These are phyloP conservation scores for Cyphomyrus plagiostoma DNA, from an alignment of 2,113 vertebrate genomes.

Conservation along the genomic window DNA sequence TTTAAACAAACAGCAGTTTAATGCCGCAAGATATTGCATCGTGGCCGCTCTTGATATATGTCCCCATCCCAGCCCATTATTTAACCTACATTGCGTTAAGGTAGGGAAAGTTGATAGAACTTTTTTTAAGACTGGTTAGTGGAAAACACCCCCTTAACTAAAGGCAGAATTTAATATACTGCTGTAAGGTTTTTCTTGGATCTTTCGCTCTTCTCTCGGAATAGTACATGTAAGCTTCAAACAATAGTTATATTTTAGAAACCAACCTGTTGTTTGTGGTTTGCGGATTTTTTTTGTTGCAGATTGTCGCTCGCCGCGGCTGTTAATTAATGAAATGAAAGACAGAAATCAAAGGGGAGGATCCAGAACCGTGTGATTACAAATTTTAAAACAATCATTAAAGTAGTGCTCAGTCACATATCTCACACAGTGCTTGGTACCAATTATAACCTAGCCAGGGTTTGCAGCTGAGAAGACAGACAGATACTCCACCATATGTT, in stretches of 20 bases:
- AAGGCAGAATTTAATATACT: neutral
- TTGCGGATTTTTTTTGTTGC: no score
- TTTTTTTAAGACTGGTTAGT: neutral
- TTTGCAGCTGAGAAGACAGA: neutral
- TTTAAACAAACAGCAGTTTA: neutral
- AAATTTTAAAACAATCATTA: constrained; percentile 4
- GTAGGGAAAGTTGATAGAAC: neutral
- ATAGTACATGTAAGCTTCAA: neutral
- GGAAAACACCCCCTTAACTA: neutral
- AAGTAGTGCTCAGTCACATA: neutral
- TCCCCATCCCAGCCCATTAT: neutral
- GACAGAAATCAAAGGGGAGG: neutral
- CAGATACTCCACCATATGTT: neutral
- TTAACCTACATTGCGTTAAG: neutral
- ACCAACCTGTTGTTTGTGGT: neutral
- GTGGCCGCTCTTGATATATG: neutral
- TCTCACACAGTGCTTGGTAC: neutral
- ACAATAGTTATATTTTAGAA: neutral
- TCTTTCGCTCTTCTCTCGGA: neutral
- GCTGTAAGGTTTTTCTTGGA: neutral
- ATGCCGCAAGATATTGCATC: neutral
- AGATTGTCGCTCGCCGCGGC: neutral
- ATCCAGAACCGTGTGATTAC: neutral
- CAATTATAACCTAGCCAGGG: neutral
- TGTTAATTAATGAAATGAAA: constrained; percentile 13